These are phyloP conservation scores for Labia minor DNA, from an alignment of 2,888 invertebrate genomes.

Conservation along the genomic window DNA sequence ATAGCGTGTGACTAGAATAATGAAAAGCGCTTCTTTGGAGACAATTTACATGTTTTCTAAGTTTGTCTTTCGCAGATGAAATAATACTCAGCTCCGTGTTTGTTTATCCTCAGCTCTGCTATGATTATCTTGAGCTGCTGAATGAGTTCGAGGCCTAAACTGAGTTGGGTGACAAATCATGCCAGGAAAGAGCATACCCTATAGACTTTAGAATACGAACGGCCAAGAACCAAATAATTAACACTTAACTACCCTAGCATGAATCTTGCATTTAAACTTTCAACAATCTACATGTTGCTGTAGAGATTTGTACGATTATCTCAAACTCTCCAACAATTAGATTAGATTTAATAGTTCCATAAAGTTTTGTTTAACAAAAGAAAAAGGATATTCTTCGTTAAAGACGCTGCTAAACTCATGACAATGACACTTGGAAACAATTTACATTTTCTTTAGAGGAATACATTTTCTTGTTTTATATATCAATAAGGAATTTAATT, in stretches of 20 bases:
- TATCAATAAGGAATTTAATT: too few relatives aligned
- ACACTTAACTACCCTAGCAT: neutral
- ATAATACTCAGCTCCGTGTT: neutral
- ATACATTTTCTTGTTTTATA: too few relatives aligned
- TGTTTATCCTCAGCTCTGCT: neutral
- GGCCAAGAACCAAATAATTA: neutral
- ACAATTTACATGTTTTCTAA: neutral
- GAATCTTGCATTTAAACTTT: neutral
- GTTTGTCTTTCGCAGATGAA: neutral
- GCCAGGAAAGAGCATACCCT: neutral
- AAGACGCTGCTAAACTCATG: too few relatives aligned
- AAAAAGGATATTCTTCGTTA: too few relatives aligned
- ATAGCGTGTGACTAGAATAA: neutral
- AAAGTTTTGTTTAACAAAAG: neutral
- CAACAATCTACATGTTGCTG: neutral
- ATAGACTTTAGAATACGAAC: neutral
- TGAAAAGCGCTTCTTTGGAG: neutral
- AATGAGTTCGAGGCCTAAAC: neutral
- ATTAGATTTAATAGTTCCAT: neutral
- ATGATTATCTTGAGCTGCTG: neutral
- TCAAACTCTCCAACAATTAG: neutral
- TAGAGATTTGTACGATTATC: neutral
- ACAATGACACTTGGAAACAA: too few relatives aligned
- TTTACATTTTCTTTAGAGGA: too few relatives aligned
- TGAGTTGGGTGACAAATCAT: neutral